These are phyloP conservation scores for Sciaenops ocellatus DNA, from an alignment of 2,797 vertebrate genomes.

Conservation along the genomic window DNA sequence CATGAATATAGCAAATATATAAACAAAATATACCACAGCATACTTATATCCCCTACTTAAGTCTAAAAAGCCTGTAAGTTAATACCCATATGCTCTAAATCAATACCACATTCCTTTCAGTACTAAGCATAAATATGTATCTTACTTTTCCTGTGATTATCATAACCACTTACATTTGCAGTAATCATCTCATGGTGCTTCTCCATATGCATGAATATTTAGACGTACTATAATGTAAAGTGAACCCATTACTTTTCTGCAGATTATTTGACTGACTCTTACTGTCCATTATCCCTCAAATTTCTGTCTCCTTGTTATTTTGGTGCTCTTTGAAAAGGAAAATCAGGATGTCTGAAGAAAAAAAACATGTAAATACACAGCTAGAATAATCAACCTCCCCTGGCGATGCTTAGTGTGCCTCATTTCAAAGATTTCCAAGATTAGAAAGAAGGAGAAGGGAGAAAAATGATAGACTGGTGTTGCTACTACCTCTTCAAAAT, in stretches of 20 bases:
- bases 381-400: conserved; percentile 73
- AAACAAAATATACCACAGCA: conserved; percentile 76
- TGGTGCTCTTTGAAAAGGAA: conserved; percentile 54
- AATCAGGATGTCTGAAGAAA: conserved; percentile 61
- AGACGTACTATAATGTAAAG: conserved; percentile 51
- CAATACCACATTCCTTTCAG: conserved; percentile 76
- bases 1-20: conserved; percentile 72
- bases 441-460: conserved; percentile 51
- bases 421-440: conserved; percentile 77
- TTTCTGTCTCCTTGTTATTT: conserved; percentile 39
- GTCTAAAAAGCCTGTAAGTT: conserved; percentile 75
- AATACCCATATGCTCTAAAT: conserved; percentile 76
- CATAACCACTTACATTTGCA: conserved; percentile 68
- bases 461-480: conserved; percentile 64
- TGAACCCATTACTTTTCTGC: conserved; percentile 59
- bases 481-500: conserved; percentile 72
- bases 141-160: conserved; percentile 73
- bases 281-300: conserved; percentile 37
- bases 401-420: conserved; percentile 61
- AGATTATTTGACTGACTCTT: conserved; percentile 61
- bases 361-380: conserved; percentile 65
- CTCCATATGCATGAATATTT: conserved; percentile 49
- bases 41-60: conserved; percentile 71
- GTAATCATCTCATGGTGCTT: conserved; percentile 60
- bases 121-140: conserved; percentile 69